Percentiles rank a stretch among this genome's conserved stretches.
These are phyloP conservation scores for Pilophorus perplexus DNA, from an alignment of 2,888 invertebrate genomes.

Conservation along the genomic window DNA sequence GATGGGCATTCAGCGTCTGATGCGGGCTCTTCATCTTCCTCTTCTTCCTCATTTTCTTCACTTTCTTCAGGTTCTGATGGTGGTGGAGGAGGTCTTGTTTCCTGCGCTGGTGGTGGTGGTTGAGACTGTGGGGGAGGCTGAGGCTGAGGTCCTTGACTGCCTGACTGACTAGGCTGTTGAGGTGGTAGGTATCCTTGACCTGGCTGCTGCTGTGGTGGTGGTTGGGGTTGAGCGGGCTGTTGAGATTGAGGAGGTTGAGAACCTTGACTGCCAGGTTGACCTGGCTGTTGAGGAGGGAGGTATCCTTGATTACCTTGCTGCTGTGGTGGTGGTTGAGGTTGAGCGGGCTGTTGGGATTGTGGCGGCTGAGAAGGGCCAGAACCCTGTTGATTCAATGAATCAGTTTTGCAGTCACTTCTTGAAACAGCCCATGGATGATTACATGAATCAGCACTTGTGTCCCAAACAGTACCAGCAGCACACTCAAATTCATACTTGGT, in stretches of 20 bases:
- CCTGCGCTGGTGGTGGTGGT: not conserved
- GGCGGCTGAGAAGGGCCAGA: not conserved
- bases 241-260: constrained; percentile 1
- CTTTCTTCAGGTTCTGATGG: constrained; percentile 8
- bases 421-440: constrained; percentile 66
- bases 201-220: not conserved
- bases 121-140: constrained; percentile 27
- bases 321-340: constrained; percentile 25
- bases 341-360: constrained; percentile 1
- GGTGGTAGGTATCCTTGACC: not conserved
- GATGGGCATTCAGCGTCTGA: constrained; percentile 47
- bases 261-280: not conserved
- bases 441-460: constrained; percentile 60
- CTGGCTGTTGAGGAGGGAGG: constrained; percentile 1
- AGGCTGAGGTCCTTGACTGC: not conserved
- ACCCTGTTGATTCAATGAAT: constrained; percentile 2
- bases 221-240: constrained; percentile 28
- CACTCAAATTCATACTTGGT: constrained; percentile 58
- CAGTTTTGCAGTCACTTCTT: constrained; percentile 45
- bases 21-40: constrained; percentile 33
- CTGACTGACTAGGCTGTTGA: not conserved
- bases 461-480: constrained; percentile 61
- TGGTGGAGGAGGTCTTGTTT: not conserved
- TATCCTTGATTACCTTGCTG: no score
- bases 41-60: not conserved